Evolutionary conservation across 2,888 invertebrate species (phyloP), one percentile per base, ranked within the genome.

Genomic region (Meteorus colon): DNA sequence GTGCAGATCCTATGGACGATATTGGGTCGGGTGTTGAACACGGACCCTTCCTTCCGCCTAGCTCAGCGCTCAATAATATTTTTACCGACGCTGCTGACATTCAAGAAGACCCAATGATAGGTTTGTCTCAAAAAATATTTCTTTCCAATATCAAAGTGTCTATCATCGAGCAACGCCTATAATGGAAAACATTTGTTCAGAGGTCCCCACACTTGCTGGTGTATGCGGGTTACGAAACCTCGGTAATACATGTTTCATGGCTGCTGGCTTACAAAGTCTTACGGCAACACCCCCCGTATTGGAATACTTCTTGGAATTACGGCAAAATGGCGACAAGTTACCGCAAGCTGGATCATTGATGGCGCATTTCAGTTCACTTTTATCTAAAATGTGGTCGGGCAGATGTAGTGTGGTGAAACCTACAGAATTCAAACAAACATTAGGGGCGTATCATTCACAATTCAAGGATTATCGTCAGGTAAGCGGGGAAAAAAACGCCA

Each of bases 391-490:
- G 86, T 93, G 93, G 93, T 91, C 91, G 81, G 92, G 92, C 0
- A 89, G 90, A 75, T 92, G 90, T 81, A 90, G 91, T 65, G 89
- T 91, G 24, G 88, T 93, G 37, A 90, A 91, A 78, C 92, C 92
- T 0, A 87, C 88, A 14, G 91, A 92, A 78, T 93, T 93, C 82
- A 93, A 93, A 83, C 90, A 91, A 77, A 91, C 91, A 2, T 89
- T 93, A 66, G 93, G 92, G 0, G 87, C 90, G 8, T 92, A 91
- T 82, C 92, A 92, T 84, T 90, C 91, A 1, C 93, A 93, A 86
- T 93, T 93, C 84, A 92, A 92, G 82, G 93, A 93, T 85, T 92
- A 91, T 77, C 87, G 93, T 87, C 93, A 93, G 91, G 93, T 92
- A 86, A 55, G 55, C 66, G 71, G 67, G 6, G 16, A 63, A n/a